Percentiles rank a stretch among this genome's conserved stretches.
Evolutionary conservation across 2,888 invertebrate genomes (phyloP).

Genomic region (Habroteleia sp.): DNA sequence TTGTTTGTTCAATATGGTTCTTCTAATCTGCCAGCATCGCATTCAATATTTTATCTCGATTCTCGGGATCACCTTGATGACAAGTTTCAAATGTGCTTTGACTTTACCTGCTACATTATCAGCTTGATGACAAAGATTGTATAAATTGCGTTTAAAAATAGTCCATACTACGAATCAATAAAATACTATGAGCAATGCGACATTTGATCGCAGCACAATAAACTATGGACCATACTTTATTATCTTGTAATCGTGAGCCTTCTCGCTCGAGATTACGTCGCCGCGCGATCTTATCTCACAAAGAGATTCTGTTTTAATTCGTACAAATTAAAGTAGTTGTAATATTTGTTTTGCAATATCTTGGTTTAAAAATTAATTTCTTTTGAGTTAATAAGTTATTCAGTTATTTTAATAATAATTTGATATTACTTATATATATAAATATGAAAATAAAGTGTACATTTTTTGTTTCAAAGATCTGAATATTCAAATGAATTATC

Average conservation of each 20-base stretch:
- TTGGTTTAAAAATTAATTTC: no score
- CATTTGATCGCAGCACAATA: slow-evolving; percentile 18
- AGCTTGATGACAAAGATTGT: slow-evolving; percentile 20
- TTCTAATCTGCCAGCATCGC: slow-evolving; percentile 9
- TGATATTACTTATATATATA: no score
- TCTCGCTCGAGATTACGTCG: background rate
- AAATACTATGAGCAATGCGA: slow-evolving; percentile 3
- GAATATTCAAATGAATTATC: slow-evolving; percentile 48
- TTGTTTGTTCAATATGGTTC: background rate
- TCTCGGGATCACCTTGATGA: slow-evolving; percentile 43
- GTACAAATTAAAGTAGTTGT: no score
- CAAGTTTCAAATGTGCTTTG: slow-evolving; percentile 15
- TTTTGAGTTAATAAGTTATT: no score
- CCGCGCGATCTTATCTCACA: slow-evolving; percentile 1
- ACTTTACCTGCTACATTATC: slow-evolving; percentile 13
- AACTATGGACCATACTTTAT: slow-evolving; percentile 32
- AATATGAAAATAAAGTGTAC: background rate
- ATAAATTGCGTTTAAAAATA: slow-evolving; percentile 8
- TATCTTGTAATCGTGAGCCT: slow-evolving; percentile 22
- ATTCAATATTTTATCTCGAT: slow-evolving; percentile 40
- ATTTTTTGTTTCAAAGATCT: slow-evolving; percentile 6
- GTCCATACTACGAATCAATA: slow-evolving; percentile 17
- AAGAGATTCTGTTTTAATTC: background rate
- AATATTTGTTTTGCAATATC: no score
- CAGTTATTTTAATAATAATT: no score